A percentile compares a stretch with the other conserved stretches of the same genome.
Conservation (phyloP, 2,113 vertebrate genomes). For the Cyprinus carpio region DNA sequence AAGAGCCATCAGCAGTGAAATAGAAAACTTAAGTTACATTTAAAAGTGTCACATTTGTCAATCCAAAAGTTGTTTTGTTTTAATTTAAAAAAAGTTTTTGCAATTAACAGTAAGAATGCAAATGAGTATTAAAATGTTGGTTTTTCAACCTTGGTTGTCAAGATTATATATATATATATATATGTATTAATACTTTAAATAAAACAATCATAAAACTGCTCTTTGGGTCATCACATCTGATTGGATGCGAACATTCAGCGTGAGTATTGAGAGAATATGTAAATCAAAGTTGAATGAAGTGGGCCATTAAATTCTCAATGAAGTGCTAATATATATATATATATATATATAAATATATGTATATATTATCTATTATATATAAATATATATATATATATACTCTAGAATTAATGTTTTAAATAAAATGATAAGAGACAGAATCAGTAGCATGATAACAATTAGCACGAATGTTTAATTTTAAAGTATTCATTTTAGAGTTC, state of each 20-base stretch:
- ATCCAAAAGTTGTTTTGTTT: background rate
- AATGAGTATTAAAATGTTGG: background rate
- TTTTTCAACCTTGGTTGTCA: background rate
- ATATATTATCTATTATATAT: too few species aligned
- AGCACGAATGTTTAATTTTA: constrained; percentile 6
- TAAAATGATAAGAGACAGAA: background rate
- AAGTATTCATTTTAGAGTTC: constrained; percentile 18
- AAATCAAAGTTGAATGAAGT: constrained; percentile 42
- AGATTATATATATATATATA: background rate
- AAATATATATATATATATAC: background rate
- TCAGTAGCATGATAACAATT: background rate
- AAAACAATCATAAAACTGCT: background rate
- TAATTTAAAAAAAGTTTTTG: background rate
- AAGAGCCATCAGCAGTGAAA: constrained; percentile 10
- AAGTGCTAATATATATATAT: background rate
- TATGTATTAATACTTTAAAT: background rate
- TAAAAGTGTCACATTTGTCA: background rate
- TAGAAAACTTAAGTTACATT: background rate
- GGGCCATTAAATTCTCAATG: constrained; percentile 38
- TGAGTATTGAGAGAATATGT: constrained; percentile 46
- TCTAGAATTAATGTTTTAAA: background rate
- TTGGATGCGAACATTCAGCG: constrained; percentile 25
- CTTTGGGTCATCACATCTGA: constrained; percentile 31
- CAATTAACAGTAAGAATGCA: background rate
- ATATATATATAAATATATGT: background rate